Evolutionary conservation across 2,888 invertebrate genomes (phyloP), one percentile per base, ranked within the genome.

Genomic region (Andrena bicolor): DNA sequence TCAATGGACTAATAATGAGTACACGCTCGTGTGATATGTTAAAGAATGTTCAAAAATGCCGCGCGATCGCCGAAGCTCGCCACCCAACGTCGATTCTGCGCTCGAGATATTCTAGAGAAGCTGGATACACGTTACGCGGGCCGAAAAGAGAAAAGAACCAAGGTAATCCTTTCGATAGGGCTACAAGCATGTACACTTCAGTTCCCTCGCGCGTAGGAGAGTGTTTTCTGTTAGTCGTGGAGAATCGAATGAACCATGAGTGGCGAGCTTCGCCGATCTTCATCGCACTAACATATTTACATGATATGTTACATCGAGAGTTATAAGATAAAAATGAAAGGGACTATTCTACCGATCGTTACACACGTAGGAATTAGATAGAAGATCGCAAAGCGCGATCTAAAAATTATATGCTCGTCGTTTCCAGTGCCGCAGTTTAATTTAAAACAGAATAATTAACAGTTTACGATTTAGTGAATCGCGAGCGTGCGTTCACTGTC

Each of bases 241-340:
- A 48, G 3, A 7, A n/a, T 23, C 32, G 23, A 51, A 51, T 8
- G 16, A 16, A n/a, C 4, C 3, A 28, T 23, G 20, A n/a, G 3
- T 28, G 49, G 41, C 58, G 69, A 81, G 60, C 53, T 64, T 68
- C 41, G 68, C 20, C 56, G 30, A 58, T 69, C 56, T 56, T 23
- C 23, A 0, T 23, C 64, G 58, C 35, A 20, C 35, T 28, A 64
- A 35, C 65, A 30, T 80, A 84, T 80, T 78, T 84, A 77, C 80
- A 84, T 13, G 73, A 78, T 78, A 82, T 78, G 32, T 86, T 83
- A 76, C 76, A 84, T 73, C 73, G 71, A 82, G 79, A 78, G 63
- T 79, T 32, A 49, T 51, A 76, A 69, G 75, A 60, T 51, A 51
- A 49, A 83, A 79, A 68, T 28, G 48, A 71, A 71, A 68, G 8